Evolutionary conservation across 1,140 invertebrate species (phyloP).

Genomic region (Drosophila truncata): DNA sequence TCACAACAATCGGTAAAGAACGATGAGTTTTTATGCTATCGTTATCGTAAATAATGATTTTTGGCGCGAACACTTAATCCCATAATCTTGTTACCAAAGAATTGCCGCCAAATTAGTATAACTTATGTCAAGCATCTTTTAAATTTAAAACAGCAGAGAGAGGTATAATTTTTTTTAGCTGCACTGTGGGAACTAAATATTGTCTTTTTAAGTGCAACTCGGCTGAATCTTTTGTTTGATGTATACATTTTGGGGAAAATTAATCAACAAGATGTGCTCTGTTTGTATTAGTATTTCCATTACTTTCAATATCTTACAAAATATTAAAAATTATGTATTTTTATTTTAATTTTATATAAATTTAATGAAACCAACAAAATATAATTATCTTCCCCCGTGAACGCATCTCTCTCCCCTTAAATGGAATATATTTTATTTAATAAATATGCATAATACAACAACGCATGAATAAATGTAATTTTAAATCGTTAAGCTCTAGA

Average conservation of each 20-base stretch:
- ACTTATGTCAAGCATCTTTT: too few relatives aligned
- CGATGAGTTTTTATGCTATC: not conserved
- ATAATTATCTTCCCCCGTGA: not conserved
- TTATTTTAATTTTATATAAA: not conserved
- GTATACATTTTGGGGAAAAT: too few relatives aligned
- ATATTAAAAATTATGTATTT: not conserved
- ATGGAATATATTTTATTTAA: too few relatives aligned
- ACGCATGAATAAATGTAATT: constrained; percentile 37
- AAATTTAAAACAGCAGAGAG: not conserved
- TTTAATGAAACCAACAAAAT: not conserved
- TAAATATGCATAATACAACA: not conserved
- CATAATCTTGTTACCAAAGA: not conserved
- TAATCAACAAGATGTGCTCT: too few relatives aligned
- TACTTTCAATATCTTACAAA: not conserved
- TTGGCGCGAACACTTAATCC: not conserved
- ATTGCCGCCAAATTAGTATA: too few relatives aligned
- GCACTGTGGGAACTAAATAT: too few relatives aligned
- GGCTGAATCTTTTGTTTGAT: too few relatives aligned
- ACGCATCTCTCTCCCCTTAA: not conserved
- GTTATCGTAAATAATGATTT: not conserved
- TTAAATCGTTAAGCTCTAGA: constrained; percentile 27
- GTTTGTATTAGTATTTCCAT: too few relatives aligned
- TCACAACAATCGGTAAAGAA: not conserved
- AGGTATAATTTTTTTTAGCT: too few relatives aligned
- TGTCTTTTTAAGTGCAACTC: too few relatives aligned